Percentiles rank a stretch among this genome's conserved stretches.
These are phyloP conservation scores for Perccottus glenii DNA, from an alignment of 2,113 vertebrate genomes.

Conservation along the genomic window DNA sequence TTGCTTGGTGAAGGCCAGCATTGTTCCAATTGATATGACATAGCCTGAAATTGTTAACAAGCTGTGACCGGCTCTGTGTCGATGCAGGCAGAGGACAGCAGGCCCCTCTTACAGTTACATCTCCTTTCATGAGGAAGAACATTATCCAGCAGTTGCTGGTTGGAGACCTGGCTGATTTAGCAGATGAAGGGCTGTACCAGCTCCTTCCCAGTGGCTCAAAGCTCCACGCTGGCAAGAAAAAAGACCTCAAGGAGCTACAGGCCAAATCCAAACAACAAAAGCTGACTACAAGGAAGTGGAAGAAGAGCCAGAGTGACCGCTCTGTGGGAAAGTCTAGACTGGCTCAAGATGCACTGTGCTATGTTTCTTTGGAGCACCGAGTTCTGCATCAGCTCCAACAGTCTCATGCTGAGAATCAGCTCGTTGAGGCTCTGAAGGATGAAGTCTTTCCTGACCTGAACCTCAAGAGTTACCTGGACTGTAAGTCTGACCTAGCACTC, in stretches of 20 bases:
- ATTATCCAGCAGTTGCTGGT: constrained; percentile 75
- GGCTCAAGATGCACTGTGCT: constrained; percentile 65
- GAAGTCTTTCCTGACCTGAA: constrained; percentile 75
- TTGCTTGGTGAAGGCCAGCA: constrained; percentile 39
- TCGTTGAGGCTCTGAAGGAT: constrained; percentile 68
- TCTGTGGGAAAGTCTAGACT: constrained; percentile 41
- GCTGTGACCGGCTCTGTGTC: constrained; percentile 70
- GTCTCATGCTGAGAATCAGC: constrained; percentile 43
- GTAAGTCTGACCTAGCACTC: constrained; percentile 76
- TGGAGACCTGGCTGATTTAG: constrained; percentile 78
- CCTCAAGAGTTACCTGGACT: constrained; percentile 79
- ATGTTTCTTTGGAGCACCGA: constrained; percentile 64
- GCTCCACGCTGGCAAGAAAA: constrained; percentile 40
- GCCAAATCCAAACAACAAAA: constrained; percentile 57
- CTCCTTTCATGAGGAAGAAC: constrained; percentile 66
- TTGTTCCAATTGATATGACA: constrained; percentile 11
- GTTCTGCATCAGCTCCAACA: constrained; percentile 53
- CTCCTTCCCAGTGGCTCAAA: constrained; percentile 66
- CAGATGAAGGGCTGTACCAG: constrained; percentile 70
- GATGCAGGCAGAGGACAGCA: constrained; percentile 73
- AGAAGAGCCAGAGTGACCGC: constrained; percentile 43
- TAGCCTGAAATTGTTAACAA: constrained; percentile 45
- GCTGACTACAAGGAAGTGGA: constrained; percentile 33
- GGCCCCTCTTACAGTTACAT: constrained; percentile 57
- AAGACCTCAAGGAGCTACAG: constrained; percentile 34